These are phyloP conservation scores for Bombus terrestris DNA, from an alignment of 1,140 invertebrate genomes.

Conservation along the genomic window DNA sequence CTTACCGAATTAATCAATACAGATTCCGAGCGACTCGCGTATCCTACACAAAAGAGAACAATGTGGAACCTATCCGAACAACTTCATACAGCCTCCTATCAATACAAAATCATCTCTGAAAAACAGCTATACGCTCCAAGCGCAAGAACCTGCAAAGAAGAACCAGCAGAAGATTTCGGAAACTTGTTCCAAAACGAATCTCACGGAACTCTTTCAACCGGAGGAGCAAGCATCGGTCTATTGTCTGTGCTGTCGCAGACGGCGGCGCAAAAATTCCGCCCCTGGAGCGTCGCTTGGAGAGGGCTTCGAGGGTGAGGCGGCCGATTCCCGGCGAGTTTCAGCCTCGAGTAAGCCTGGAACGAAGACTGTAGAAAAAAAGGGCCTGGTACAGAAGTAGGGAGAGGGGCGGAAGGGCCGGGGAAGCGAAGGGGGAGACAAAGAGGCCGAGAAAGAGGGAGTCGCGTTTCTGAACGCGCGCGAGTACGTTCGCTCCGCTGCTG, in stretches of 20 bases:
- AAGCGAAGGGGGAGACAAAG: conserved; percentile 61
- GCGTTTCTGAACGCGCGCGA: conserved; percentile 50
- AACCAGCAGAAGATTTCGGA: no score
- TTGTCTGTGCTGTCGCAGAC: background rate
- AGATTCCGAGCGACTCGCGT: background rate
- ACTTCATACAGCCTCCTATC: background rate
- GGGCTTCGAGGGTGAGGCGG: conserved; percentile 46
- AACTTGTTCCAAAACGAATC: background rate
- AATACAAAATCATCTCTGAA: rapidly evolving
- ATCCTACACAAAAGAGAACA: background rate
- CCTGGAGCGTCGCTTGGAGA: conserved; percentile 27
- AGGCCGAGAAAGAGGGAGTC: conserved; percentile 59
- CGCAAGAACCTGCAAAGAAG: background rate
- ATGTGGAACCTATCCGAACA: background rate
- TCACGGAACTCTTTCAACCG: background rate
- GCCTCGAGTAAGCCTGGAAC: conserved; percentile 30
- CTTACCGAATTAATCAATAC: background rate
- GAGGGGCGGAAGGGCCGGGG: conserved; percentile 32
- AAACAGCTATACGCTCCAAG: background rate
- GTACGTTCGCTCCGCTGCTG: conserved; percentile 58
- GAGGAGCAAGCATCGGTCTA: background rate
- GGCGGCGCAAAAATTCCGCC: conserved; percentile 36
- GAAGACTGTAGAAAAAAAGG: conserved; percentile 43
- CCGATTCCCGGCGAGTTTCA: conserved; percentile 40
- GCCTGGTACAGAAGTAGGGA: conserved; percentile 12